Base-by-base conservation (phyloP, 2,888 invertebrate genomes). In the Cylloceria caligata region DNA sequence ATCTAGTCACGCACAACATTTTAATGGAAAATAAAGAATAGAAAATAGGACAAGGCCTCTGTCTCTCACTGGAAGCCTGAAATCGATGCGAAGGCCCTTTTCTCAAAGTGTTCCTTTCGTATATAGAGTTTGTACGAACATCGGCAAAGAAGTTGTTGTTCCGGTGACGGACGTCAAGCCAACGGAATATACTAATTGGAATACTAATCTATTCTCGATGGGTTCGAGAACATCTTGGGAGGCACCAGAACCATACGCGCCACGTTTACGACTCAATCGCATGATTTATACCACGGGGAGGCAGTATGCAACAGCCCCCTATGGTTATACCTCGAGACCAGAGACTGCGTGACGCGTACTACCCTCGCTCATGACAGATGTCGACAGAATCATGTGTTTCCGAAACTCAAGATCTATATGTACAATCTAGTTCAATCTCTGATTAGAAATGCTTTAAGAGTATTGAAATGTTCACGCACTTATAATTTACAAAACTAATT, bases 141-240 rank as follows among this genome's bases (percentile, higher is more conserved):
- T 67, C 47, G 34, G 4, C 19, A 49, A 16, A 13, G 19, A 55
- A 52, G 69, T 39, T 65, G 78, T 24, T 65, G 55, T 55, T 19
- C 11, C 36, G 55, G 45, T 24, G 34, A 65, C n/a, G 45, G 45
- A 36, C 30, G 36, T 19, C 39, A 72, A 65, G 72, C 67, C 21
- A 21, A 60, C 47, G 52, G 75, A 67, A 57, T 76, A 36, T 36
- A 30, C 67, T 79, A 73, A 79, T 79, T 73, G 79, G 47, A 79
- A 73, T 72, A 79, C 72, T 73, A 79, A 79, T 79, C 79, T 72
- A 79, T 79, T 73, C 27, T 73, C 67, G 67, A 73, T 27, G 72
- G 72, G 55, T 27, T 34, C 36, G 55, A 36, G 71, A 64, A 78
- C 64, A 57, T 72, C 72, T 78, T 47, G 52, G 30, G 71, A 72